Conservation (phyloP, 2,113 vertebrate genomes). For the Montifringilla adamsi region DNA sequence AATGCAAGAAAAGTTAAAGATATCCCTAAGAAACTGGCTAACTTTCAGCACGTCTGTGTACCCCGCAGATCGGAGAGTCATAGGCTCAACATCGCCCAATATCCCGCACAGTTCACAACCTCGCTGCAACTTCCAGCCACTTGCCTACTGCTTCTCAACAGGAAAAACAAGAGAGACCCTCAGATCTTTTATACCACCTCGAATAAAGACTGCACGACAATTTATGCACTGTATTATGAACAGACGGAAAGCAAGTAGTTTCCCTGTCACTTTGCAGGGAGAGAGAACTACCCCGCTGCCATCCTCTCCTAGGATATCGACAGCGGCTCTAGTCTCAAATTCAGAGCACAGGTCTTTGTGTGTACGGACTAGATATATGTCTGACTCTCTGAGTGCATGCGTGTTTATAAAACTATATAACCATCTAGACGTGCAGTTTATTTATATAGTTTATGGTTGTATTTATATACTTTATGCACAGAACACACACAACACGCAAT, state of each 20-base stretch:
- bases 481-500: slow-evolving; percentile 7
- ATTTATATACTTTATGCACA: slow-evolving; percentile 8
- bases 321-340: neutral
- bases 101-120: slow-evolving; percentile 6
- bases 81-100: neutral
- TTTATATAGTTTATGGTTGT: slow-evolving; percentile 17
- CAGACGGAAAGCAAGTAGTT: neutral
- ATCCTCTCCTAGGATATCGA: neutral
- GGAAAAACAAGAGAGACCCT: neutral
- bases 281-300: neutral
- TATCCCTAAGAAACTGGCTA: slow-evolving; percentile 37
- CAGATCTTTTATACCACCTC: neutral
- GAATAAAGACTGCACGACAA: neutral
- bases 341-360: slow-evolving; percentile 55
- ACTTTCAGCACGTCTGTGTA: slow-evolving; percentile 25
- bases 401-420: neutral
- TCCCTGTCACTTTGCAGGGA: neutral
- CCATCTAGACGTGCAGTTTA: neutral
- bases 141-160: neutral
- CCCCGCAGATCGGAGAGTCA: neutral
- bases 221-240: neutral
- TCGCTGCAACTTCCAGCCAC: neutral
- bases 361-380: neutral
- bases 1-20: slow-evolving; percentile 67
- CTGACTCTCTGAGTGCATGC: neutral